Evolutionary conservation across 2,113 vertebrate species (phyloP), one percentile per base, ranked within the genome.

Genomic region (Prionailurus viverrinus): DNA sequence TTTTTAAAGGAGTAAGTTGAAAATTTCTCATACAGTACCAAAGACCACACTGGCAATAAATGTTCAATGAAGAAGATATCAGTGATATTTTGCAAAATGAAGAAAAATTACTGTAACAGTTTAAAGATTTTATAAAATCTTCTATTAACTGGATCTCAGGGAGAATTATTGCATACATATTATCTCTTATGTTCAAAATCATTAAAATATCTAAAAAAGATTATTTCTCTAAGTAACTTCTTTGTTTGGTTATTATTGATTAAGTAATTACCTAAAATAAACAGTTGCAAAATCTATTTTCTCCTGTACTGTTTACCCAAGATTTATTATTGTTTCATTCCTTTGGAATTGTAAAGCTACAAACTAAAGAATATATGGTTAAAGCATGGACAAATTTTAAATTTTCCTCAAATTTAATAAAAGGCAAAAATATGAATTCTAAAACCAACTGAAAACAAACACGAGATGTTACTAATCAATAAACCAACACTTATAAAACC

Each of bases 131-230:
- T 41, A 90, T 81, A 93, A 94, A 82, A 74, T 79, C 73, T 90
- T 90, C 68, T 92, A 41, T 84, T 96, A 86, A 96, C 8, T 83
- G 9, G 4, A 10, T 74, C 33, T 97, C 27, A 41, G 16, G 23
- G 2, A 91, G 63, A 91, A 93, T 83, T 79, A 86, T 65, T 89
- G 6, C 14, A 61, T 13, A 69, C 4, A 45, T 89, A 71, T 82
- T 97, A 73, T 93, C 23, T 93, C 58, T 87, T 90, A 19, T 82
- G 12, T 61, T 94, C 11, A 81, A 85, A 93, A 85, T 95, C 65
- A 83, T 97, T 85, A 95, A 96, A 91, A 78, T 15, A 89, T 82
- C 19, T 93, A 23, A 83, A 82, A 95, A 82, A 95, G 45, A 92
- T 94, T 91, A 79, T 81, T 95, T 91, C 27, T 93, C 58, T 86